phyloP scores from a whole-genome alignment of 1,140 invertebrate genomes.

The Pomacea maculata region DNA sequence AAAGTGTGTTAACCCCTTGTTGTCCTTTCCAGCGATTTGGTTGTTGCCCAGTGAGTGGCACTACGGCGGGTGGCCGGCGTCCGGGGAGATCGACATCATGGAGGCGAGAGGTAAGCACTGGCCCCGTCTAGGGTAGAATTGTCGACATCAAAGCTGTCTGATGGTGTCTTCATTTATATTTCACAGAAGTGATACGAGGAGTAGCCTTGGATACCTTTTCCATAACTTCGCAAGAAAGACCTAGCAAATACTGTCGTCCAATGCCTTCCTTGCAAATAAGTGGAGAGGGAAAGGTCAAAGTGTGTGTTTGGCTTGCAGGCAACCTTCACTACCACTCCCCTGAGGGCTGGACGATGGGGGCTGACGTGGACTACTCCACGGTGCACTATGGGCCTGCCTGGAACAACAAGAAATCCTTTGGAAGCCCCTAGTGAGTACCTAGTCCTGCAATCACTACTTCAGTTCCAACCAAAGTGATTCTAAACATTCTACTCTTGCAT shows the following conservation, averaged over 20 bases:
- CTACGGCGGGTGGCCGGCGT: slow-evolving; percentile 59
- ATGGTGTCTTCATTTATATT: neutral
- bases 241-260: neutral
- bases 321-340: slow-evolving; percentile 14
- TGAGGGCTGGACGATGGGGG: slow-evolving; percentile 13
- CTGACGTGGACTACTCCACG: slow-evolving; percentile 9
- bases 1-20: neutral
- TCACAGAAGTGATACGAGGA: neutral
- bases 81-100: slow-evolving; percentile 64
- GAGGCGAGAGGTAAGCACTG: slow-evolving; percentile 46
- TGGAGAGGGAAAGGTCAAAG: neutral
- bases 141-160: too few relatives aligned
- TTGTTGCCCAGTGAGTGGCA: slow-evolving; percentile 50
- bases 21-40: slow-evolving; percentile 52
- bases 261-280: neutral
- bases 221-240: neutral
- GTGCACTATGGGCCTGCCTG: slow-evolving; percentile 17
- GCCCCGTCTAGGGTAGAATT: too few relatives aligned
- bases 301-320: neutral
- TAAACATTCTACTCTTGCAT: neutral
- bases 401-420: neutral
- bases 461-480: neutral
- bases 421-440: neutral
- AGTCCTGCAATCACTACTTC: too few relatives aligned
- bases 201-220: neutral